These are phyloP conservation scores for Idaea straminata DNA, from an alignment of 2,888 invertebrate species.

Conservation along the genomic window DNA sequence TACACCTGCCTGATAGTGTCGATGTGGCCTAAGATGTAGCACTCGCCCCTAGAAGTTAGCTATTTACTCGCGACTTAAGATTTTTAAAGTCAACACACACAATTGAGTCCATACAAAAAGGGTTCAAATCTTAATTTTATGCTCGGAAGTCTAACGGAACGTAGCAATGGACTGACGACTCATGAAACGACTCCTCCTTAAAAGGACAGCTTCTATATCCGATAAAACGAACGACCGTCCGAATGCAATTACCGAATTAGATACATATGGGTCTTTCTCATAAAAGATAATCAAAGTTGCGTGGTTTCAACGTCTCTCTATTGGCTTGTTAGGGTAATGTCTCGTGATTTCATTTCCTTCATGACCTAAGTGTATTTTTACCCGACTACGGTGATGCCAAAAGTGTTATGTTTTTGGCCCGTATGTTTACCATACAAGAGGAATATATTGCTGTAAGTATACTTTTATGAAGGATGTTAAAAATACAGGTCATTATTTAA, in stretches of 20 bases:
- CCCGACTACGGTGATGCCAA: not conserved
- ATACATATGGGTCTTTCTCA: constrained; percentile 20
- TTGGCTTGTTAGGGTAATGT: not conserved
- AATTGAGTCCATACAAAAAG: not conserved
- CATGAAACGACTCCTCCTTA: constrained; percentile 5
- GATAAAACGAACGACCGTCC: constrained; percentile 16
- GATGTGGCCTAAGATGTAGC: no score
- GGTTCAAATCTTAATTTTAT: not conserved
- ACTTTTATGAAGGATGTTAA: not conserved
- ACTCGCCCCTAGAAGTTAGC: no score
- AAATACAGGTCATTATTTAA: not conserved
- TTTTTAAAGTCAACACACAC: not conserved
- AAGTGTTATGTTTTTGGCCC: not conserved
- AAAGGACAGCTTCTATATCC: constrained; percentile 23
- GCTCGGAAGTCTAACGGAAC: not conserved
- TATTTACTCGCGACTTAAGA: no score
- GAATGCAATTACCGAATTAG: constrained; percentile 23
- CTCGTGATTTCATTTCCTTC: not conserved
- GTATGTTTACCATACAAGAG: not conserved
- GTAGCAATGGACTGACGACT: constrained; percentile 3
- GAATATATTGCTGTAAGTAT: not conserved
- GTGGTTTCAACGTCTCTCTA: not conserved
- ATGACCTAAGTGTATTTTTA: not conserved
- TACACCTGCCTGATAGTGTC: no score
- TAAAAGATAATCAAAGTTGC: constrained; percentile 13